Conservation (phyloP, 2,797 vertebrate species). For the Epinephelus awoara region DNA sequence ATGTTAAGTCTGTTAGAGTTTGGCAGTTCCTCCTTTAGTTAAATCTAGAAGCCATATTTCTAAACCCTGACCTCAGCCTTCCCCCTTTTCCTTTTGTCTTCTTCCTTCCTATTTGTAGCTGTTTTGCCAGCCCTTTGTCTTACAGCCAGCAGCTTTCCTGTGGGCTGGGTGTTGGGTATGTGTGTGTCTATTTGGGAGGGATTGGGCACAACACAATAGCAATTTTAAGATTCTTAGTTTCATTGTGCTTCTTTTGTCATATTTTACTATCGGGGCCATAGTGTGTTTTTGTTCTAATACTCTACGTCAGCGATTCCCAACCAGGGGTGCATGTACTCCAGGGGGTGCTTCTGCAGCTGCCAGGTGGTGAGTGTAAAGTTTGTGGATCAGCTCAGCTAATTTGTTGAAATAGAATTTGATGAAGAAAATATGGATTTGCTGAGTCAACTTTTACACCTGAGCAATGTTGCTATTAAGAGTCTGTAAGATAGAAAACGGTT, state of each 20-base stretch:
- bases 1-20: conserved; percentile 8
- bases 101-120: conserved; percentile 60
- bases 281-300: conserved; percentile 13
- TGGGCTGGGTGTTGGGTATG: conserved; percentile 14
- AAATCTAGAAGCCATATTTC: conserved; percentile 46
- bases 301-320: not conserved
- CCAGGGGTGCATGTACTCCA: not conserved
- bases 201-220: conserved; percentile 16
- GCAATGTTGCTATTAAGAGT: not conserved
- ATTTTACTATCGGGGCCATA: not conserved
- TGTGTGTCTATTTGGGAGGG: conserved; percentile 10
- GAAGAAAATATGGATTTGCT: not conserved
- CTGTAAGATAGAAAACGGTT: not conserved
- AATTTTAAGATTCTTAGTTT: conserved; percentile 46
- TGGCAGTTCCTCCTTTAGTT: conserved; percentile 53
- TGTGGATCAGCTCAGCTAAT: not conserved
- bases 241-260: conserved; percentile 2
- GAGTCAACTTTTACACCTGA: not conserved
- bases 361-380: not conserved
- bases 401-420: not conserved
- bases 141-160: conserved; percentile 47
- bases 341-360: not conserved
- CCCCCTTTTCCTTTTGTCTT: conserved; percentile 54
- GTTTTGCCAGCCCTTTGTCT: conserved; percentile 69
- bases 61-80: conserved; percentile 47